Conservation (phyloP, 2,888 invertebrate species). For the Stenotaenia linearis region DNA sequence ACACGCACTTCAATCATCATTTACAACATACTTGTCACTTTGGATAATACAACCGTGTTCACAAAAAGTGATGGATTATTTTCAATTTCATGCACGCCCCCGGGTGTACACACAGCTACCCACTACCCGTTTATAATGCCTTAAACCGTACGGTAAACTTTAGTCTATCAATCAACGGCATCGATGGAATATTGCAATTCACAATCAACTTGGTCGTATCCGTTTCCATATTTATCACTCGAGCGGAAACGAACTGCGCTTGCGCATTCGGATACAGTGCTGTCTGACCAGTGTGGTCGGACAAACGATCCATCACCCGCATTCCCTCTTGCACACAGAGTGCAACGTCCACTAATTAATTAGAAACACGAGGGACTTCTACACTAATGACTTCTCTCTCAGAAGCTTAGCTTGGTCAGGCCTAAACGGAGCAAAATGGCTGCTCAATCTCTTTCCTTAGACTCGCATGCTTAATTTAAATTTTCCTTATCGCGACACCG, state of each 20-base stretch:
- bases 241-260: conserved; percentile 6
- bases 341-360: conserved; percentile 24
- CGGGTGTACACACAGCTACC: neutral
- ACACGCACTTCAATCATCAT: conserved; percentile 9
- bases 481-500: conserved; percentile 5
- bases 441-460: neutral
- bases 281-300: conserved; percentile 17
- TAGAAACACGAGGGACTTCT: conserved; percentile 17
- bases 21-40: conserved; percentile 23
- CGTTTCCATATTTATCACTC: conserved; percentile 9
- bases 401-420: neutral
- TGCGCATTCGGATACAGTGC: neutral
- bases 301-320: conserved; percentile 15
- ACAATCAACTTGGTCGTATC: neutral
- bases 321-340: conserved; percentile 14
- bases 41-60: conserved; percentile 13
- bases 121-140: neutral
- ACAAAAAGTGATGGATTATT: conserved; percentile 20
- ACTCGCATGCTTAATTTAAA: conserved; percentile 24
- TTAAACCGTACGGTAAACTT: neutral
- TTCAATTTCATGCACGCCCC: conserved; percentile 7
- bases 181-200: neutral
- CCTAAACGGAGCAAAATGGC: neutral
- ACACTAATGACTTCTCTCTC: conserved; percentile 20
- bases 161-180: neutral